phyloP scores from a whole-genome alignment of 2,113 vertebrate genomes.

The Colistium nudipinnis region DNA sequence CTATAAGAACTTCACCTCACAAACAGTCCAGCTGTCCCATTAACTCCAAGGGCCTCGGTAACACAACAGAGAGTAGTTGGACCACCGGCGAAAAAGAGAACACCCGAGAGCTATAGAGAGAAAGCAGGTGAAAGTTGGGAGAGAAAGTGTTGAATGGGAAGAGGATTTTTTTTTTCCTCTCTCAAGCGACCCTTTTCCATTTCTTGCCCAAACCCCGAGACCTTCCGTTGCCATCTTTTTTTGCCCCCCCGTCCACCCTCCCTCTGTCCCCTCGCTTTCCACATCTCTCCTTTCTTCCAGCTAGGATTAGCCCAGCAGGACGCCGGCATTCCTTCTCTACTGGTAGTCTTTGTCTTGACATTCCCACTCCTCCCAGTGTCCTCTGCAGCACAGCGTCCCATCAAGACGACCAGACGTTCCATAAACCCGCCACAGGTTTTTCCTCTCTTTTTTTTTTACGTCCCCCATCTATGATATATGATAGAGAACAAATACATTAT shows the following conservation, averaged over 20 bases:
- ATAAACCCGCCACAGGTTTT: conserved; percentile 29
- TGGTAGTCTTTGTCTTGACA: conserved; percentile 88
- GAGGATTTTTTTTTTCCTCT: conserved; percentile 49
- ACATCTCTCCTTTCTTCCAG: conserved; percentile 82
- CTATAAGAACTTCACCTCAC: conserved; percentile 62
- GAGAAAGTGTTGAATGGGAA: conserved; percentile 55
- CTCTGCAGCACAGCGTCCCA: conserved; percentile 78
- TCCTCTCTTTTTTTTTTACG: background rate
- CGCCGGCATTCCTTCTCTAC: conserved; percentile 85
- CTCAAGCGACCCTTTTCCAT: conserved; percentile 63
- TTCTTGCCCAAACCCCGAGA: conserved; percentile 57
- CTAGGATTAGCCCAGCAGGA: conserved; percentile 88
- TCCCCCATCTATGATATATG: background rate
- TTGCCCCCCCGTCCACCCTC: too few relatives aligned
- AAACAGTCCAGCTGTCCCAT: conserved; percentile 72
- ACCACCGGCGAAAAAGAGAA: conserved; percentile 72
- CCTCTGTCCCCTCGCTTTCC: conserved; percentile 71
- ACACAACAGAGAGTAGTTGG: conserved; percentile 64
- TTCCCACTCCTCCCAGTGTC: conserved; percentile 90
- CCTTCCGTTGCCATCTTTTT: conserved; percentile 66
- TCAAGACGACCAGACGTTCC: conserved; percentile 51
- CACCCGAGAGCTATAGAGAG: conserved; percentile 58
- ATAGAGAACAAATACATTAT: background rate
- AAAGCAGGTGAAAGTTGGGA: conserved; percentile 69
- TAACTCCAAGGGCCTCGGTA: conserved; percentile 67